These are phyloP conservation scores for Prosopocoilus inquinatus DNA, from an alignment of 2,888 invertebrate genomes.

Conservation along the genomic window DNA sequence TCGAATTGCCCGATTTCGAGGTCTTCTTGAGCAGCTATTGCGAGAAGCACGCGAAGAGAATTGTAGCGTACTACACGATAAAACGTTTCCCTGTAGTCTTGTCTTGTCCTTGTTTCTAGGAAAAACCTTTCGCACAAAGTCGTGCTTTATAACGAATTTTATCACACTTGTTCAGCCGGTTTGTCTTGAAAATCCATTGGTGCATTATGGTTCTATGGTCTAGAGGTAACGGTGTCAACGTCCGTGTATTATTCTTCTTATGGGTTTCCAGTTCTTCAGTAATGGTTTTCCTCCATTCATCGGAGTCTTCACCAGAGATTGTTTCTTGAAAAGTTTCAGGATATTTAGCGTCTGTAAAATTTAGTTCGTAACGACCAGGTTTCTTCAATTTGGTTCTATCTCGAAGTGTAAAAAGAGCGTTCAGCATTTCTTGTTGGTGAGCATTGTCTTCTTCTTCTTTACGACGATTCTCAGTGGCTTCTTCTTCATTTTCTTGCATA, in stretches of 20 bases:
- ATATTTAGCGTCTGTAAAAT: too few species aligned
- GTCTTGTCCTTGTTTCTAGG: constrained; percentile 19
- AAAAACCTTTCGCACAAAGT: constrained; percentile 19
- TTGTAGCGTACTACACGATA: constrained; percentile 23
- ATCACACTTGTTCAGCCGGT: background rate
- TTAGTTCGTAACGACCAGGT: too few species aligned
- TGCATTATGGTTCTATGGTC: constrained; percentile 3
- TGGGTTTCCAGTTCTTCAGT: constrained; percentile 25
- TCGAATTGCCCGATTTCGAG: constrained; percentile 27
- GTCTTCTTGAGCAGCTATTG: constrained; percentile 20
- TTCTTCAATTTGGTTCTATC: too few species aligned
- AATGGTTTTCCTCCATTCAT: constrained; percentile 27
- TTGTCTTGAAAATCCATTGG: constrained; percentile 20
- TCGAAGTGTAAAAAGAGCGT: too few species aligned
- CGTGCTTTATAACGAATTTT: constrained; percentile 13
- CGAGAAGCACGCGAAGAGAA: too few species aligned
- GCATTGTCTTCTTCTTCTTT: too few species aligned
- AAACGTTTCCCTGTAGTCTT: constrained; percentile 28
- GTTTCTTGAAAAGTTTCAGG: constrained; percentile 26
- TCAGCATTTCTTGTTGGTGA: too few species aligned
- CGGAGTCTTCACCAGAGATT: constrained; percentile 5
- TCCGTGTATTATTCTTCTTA: constrained; percentile 24
- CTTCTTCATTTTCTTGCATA: too few species aligned
- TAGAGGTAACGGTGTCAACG: constrained; percentile 14
- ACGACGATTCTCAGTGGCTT: too few species aligned